Evolutionary conservation across 2,113 vertebrate genomes (phyloP), one percentile per base, ranked within the genome.

Genomic region (Pogona vitticeps): DNA sequence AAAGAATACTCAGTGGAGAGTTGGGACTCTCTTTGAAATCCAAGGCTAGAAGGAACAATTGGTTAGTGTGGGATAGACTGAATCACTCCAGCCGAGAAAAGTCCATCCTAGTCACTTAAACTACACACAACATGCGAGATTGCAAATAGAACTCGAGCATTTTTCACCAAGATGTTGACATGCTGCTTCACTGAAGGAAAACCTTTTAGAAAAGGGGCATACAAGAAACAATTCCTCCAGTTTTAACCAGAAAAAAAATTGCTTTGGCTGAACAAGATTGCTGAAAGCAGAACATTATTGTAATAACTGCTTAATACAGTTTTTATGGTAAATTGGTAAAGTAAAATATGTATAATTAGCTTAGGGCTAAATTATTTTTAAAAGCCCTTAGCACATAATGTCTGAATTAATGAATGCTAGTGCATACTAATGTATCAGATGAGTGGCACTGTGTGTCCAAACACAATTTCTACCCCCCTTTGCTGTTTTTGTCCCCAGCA

Each of bases 181-280:
- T 58, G 21, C 12, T 21, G 2, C 71, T 14, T 88, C 21, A 2
- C 84, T 90, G 83, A 83, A 88, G 75, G 76, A 90, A 88, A 85
- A 78, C 0, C 36, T 15, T 77, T 13, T 40, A 80, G 31, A 59
- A 40, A 86, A 89, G 84, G 1, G 46, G 84, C 26, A 80, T 70
- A 63, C 31, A 86, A 59, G 77, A 26, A 0, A 0, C 2, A 38
- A 58, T 80, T 71, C 21, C 82, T 84, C 28, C 56, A 83, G 36
- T 28, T 40, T 33, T 70, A 79, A 81, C 10, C 33, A 38, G n/a
- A 82, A 81, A 12, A 84, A 68, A 36, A 65, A 84, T 73, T 59
- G 23, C 1, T 80, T 84, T 31, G 70, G 1, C 23, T 68, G 31
- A 31, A 76, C 0, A 65, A 1, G 6, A 14, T 61, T 87, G 70